Conservation (phyloP, 2,113 vertebrate species). For the Myrmophylax atrothorax region DNA sequence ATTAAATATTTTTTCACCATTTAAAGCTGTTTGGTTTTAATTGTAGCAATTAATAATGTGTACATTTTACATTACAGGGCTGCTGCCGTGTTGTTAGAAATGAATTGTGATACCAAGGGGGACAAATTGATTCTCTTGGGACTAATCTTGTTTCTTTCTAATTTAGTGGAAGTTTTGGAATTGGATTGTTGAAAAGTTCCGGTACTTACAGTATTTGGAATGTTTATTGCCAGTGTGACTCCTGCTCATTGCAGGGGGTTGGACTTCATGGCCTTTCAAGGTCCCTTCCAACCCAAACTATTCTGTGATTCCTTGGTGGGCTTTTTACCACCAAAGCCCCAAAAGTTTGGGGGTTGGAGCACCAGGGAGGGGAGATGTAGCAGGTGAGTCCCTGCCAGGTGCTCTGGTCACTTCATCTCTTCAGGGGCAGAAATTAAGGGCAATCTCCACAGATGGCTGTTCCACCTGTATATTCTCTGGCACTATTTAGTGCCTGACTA, state of each 20-base stretch:
- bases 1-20: constrained; percentile 52
- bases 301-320: background rate
- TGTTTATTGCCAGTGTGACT: background rate
- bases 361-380: background rate
- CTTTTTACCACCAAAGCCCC: background rate
- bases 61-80: background rate
- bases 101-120: background rate
- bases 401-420: background rate
- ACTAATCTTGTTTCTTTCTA: background rate
- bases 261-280: background rate
- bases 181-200: background rate
- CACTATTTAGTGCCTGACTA: background rate
- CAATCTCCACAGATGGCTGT: background rate
- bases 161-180: background rate
- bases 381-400: background rate
- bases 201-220: background rate
- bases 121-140: background rate
- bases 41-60: background rate
- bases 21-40: background rate
- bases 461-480: background rate
- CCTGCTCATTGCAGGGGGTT: background rate
- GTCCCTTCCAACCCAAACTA: background rate
- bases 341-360: background rate
- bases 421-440: background rate
- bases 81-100: background rate